Evolutionary conservation across 2,797 vertebrate genomes (phyloP), one percentile per base, ranked within the genome.

Genomic region (Lepilemur ruficaudatus): DNA sequence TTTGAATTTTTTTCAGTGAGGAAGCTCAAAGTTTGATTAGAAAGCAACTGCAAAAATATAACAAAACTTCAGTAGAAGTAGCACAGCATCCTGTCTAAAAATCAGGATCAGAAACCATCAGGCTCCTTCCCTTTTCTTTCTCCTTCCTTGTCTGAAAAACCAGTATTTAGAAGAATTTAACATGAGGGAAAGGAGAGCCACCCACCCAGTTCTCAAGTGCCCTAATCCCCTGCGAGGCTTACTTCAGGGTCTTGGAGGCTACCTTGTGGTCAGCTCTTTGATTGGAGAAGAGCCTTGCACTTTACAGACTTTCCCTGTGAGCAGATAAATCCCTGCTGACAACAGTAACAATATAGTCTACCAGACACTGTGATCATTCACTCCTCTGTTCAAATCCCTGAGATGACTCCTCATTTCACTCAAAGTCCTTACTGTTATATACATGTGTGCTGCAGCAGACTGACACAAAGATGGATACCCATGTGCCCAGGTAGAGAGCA

Each of bases 301-400:
- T 99, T 99, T 99, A 98, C 99, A 98, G 99, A 99, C 99, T 99
- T 99, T 98, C 99, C 99, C 99, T 99, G 99, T 98, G 99, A 99
- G 99, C 99, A 99, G 99, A 99, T 99, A 99, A 99, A 99, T 99
- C 99, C 99, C 98, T 99, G 99, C 99, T 99, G 99, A 99, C 99
- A 99, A 98, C 99, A 99, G 99, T 99, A 99, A 99, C 99, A 98
- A 99, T 99, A 99, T 99, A 99, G 99, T 99, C 99, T 98, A 99
- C 99, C 99, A 99, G 99, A 99, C 18, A 32, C 65, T n/a, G 9
- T 32, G 38, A 22, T 87, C 13, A 22, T 10, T 41, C 23, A 79
- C 18, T 61, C 48, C 15, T 83, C 18, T 92, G 46, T 65, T 83
- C 57, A 65, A 28, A 84, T 46, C 4, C 30, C 65, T n/a, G 1